Conservation (phyloP, 2,113 vertebrate species). For the Psilopsiagon aurifrons region DNA sequence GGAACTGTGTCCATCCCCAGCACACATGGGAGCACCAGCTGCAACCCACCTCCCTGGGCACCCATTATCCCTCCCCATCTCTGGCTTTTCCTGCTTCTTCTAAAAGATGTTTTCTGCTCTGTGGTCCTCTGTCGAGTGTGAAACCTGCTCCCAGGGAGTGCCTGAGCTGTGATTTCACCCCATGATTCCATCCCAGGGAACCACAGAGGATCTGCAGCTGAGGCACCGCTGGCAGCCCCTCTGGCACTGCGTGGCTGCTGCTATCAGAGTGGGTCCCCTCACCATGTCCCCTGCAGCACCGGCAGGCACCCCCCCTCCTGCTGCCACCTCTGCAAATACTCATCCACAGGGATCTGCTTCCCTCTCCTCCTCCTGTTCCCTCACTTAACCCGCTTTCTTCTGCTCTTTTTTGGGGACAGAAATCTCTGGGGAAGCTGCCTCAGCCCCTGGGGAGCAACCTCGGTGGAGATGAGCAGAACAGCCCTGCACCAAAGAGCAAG, state of each 20-base stretch:
- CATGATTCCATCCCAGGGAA: fast-evolving
- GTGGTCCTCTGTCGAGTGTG: fast-evolving
- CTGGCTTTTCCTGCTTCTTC: background rate
- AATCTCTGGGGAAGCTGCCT: background rate
- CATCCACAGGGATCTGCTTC: background rate
- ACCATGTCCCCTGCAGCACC: background rate
- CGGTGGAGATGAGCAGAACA: background rate
- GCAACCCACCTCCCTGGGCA: fast-evolving
- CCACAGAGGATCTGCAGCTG: fast-evolving
- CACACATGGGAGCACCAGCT: fast-evolving
- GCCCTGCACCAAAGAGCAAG: background rate
- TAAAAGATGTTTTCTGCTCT: background rate
- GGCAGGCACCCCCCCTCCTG: background rate
- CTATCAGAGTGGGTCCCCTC: background rate
- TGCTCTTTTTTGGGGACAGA: background rate
- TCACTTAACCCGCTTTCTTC: background rate
- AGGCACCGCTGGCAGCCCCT: background rate
- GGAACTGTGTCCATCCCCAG: background rate
- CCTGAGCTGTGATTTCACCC: background rate
- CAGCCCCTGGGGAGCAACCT: background rate
- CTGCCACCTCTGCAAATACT: background rate
- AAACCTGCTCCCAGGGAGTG: background rate
- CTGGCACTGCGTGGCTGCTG: fast-evolving
- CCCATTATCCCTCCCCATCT: background rate
- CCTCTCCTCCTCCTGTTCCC: background rate